phyloP scores from a whole-genome alignment of 1,140 invertebrate genomes.

The Ephestia elutella region DNA sequence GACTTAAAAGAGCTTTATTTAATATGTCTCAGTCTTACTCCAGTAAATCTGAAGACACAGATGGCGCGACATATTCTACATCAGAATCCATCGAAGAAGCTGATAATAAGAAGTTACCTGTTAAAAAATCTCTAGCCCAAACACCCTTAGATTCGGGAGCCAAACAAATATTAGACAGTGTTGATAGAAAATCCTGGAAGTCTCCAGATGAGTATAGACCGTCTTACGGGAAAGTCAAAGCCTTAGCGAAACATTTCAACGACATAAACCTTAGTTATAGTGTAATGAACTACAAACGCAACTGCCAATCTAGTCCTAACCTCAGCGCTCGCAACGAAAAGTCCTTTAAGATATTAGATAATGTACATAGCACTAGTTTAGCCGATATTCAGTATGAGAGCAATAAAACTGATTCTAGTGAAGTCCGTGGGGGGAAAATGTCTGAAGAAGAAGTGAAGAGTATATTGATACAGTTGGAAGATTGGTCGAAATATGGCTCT shows the following conservation, averaged over 20 bases:
- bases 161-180: conserved; percentile 47
- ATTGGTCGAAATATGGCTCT: conserved; percentile 75
- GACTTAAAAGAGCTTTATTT: conserved; percentile 49
- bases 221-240: conserved; percentile 78
- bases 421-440: conserved; percentile 52
- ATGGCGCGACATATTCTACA: conserved; percentile 50
- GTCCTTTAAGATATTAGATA: conserved; percentile 30
- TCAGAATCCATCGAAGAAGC: conserved; percentile 51
- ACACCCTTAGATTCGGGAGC: conserved; percentile 31
- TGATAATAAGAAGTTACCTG: conserved; percentile 24
- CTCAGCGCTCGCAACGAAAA: conserved; percentile 41
- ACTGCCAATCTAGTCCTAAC: conserved; percentile 70
- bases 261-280: conserved; percentile 66
- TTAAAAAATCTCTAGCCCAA: conserved; percentile 19
- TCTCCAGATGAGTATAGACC: conserved; percentile 77
- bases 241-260: conserved; percentile 78
- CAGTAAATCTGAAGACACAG: conserved; percentile 56
- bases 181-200: conserved; percentile 77
- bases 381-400: conserved; percentile 57
- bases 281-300: conserved; percentile 62
- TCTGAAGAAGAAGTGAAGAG: conserved; percentile 74
- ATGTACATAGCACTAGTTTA: conserved; percentile 51
- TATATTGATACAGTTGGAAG: conserved; percentile 75
- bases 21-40: conserved; percentile 51
- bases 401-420: conserved; percentile 47